Evolutionary conservation across 2,888 invertebrate genomes (phyloP).

Genomic region (Tinea pellionella): DNA sequence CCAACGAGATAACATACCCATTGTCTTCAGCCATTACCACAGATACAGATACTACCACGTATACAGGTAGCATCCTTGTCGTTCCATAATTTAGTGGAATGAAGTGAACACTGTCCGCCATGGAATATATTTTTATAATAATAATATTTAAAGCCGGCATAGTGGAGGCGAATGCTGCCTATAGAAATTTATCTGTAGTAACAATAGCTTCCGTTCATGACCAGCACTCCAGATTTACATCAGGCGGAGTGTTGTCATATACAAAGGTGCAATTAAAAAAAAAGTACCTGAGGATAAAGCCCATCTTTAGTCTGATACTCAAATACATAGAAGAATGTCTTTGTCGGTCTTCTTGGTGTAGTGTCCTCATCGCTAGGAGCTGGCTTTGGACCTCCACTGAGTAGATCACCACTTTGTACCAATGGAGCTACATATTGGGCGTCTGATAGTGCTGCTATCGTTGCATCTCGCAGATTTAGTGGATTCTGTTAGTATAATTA

Average conservation of each 20-base stretch:
- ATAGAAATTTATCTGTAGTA: no score
- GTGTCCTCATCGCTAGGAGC: constrained; percentile 58
- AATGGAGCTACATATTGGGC: constrained; percentile 94
- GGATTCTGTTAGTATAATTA: constrained; percentile 80
- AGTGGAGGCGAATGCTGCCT: no score
- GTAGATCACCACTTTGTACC: constrained; percentile 85
- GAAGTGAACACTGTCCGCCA: no score
- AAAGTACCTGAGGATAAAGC: constrained; percentile 81
- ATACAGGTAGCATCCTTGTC: no score
- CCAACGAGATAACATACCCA: no score
- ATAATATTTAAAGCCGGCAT: no score
- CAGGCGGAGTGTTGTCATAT: background rate
- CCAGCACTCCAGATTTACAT: background rate
- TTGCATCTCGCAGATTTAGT: constrained; percentile 87
- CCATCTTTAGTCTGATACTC: constrained; percentile 93
- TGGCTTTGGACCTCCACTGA: constrained; percentile 76
- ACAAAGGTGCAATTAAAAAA: background rate
- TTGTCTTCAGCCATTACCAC: no score
- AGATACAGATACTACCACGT: no score
- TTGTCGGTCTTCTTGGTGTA: constrained; percentile 71
- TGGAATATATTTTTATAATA: no score
- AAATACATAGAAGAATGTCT: constrained; percentile 90
- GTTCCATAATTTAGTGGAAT: no score
- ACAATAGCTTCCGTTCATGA: no score
- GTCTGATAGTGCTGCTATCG: constrained; percentile 92